Conservation (phyloP, 2,113 vertebrate genomes). For the Gambusia affinis region DNA sequence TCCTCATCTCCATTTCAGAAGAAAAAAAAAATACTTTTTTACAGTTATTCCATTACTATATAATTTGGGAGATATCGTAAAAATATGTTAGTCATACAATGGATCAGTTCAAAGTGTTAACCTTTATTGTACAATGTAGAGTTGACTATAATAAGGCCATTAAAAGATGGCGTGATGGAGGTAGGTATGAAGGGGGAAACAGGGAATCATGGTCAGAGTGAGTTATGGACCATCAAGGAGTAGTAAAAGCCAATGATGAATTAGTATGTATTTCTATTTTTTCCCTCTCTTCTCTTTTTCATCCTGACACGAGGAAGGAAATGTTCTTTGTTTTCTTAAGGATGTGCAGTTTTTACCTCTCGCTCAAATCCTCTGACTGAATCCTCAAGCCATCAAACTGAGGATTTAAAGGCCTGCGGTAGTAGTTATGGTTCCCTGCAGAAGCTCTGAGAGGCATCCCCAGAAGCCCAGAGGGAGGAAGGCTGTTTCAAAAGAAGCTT, state of each 20-base stretch:
- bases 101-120: constrained; percentile 76
- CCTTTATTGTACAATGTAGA: constrained; percentile 71
- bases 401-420: constrained; percentile 88
- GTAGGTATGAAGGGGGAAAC: constrained; percentile 48
- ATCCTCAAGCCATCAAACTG: constrained; percentile 86
- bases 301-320: constrained; percentile 90
- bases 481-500: constrained; percentile 82
- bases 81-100: constrained; percentile 73
- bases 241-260: constrained; percentile 87
- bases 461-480: constrained; percentile 83
- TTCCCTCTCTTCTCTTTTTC: constrained; percentile 62
- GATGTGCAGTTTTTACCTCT: constrained; percentile 91
- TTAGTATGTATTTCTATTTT: constrained; percentile 85
- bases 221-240: constrained; percentile 79
- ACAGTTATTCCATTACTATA: constrained; percentile 66
- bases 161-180: constrained; percentile 69
- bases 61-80: constrained; percentile 67
- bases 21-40: constrained; percentile 31
- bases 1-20: constrained; percentile 35
- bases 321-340: constrained; percentile 92
- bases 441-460: constrained; percentile 81
- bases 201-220: constrained; percentile 59
- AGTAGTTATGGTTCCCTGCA: constrained; percentile 84
- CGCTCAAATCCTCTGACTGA: constrained; percentile 87
- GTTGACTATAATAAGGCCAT: constrained; percentile 76